Evolutionary conservation across 2,888 invertebrate species (phyloP), one percentile per base, ranked within the genome.

Genomic region (Junonia oenone): DNA sequence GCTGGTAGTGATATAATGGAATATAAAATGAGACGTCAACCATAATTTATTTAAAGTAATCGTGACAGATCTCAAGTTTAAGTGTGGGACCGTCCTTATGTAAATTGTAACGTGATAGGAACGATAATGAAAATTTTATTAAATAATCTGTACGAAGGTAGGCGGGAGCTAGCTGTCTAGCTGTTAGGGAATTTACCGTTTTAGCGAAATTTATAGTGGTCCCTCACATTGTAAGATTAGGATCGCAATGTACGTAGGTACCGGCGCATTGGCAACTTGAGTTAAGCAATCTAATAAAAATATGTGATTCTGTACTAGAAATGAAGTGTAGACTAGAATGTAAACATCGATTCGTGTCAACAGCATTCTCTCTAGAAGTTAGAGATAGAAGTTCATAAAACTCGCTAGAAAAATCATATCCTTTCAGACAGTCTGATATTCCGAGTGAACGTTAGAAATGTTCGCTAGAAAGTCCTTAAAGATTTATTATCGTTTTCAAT

Each of bases 21-120:
- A 74, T 68, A 71, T 69, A 66, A 83, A 83, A 83, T 82, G 56
- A 56, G 59, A 56, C 70, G 68, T 64, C 73, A 65, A 73, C 75
- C 76, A 77, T 81, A 82, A 80, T 78, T 75, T 63, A 76, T 73
- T 74, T 55, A 61, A 65, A 50, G 43, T 47, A 53, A 22, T 55
- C 45, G 48, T 51, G 55, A 54, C 61, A 61, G 88, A 89, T 90
- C 88, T 90, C 88, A 88, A 76, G 71, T 76, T 72, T 76, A 84
- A 78, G 84, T 83, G 84, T 84, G 88, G 89, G 89, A 88, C 89
- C 89, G 89, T 89, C 89, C 89, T 88, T 76, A 76, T 86, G 81
- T 86, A 79, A 74, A 80, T 76, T 80, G 64, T 79, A 79, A 80
- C 71, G 80, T 81, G 79, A 82, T 86, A 87, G 81, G 75, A 76